A percentile compares a stretch with the other conserved stretches of the same genome.
Evolutionary conservation across 1,140 invertebrate species (phyloP).

Genomic region (Cherax destructor): DNA sequence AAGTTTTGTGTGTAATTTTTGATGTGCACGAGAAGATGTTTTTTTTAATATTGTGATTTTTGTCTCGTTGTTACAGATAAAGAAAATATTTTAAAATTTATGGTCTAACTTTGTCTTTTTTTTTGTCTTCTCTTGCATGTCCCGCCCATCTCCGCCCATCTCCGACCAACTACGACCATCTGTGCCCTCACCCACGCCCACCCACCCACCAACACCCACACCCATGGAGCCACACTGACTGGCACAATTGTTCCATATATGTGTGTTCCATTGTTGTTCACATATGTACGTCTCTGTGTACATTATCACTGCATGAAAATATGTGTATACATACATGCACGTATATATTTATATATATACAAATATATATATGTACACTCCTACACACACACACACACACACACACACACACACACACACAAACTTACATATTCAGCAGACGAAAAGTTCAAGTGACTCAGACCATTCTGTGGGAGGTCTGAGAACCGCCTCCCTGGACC

Average conservation of each 20-base stretch:
- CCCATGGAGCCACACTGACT: background rate
- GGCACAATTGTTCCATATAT: no score
- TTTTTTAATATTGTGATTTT: no score
- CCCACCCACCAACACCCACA: background rate
- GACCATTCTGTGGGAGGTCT: conserved; percentile 60
- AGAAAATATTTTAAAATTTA: no score
- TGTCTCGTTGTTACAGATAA: no score
- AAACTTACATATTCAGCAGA: conserved; percentile 16
- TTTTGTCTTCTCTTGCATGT: conserved; percentile 4
- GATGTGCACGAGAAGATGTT: no score
- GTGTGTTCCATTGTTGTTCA: no score
- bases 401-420: conserved; percentile 6
- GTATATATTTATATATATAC: background rate
- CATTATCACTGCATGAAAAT: no score
- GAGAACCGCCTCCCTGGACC: conserved; percentile 44
- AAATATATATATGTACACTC: conserved; percentile 8
- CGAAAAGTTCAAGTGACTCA: conserved; percentile 62
- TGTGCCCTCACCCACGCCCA: background rate
- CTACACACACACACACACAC: conserved; percentile 12
- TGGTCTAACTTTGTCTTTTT: background rate
- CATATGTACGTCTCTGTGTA: no score
- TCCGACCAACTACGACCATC: background rate
- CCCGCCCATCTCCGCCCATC: background rate
- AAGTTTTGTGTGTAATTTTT: no score
- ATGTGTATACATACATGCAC: conserved; percentile 3